A percentile compares a stretch with the other conserved stretches of the same genome.
phyloP scores from a whole-genome alignment of 2,888 invertebrate genomes.

The Petrolisthes cinctipes region DNA sequence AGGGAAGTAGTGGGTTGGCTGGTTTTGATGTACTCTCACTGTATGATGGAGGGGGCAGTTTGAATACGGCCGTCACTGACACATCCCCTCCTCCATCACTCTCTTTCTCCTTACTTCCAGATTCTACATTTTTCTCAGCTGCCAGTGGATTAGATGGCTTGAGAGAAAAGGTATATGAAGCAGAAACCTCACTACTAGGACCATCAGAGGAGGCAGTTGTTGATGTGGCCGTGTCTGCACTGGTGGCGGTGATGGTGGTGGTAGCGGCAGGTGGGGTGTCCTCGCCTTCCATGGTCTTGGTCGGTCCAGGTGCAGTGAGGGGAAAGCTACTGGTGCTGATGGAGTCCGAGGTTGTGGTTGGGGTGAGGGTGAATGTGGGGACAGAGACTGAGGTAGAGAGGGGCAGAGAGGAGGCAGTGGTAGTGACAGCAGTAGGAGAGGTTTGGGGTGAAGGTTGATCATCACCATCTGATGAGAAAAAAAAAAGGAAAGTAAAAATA shows the following conservation, averaged over 20 bases:
- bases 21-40: constrained; percentile 5
- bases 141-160: neutral
- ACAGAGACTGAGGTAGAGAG: too few relatives aligned
- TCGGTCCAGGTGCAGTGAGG: neutral
- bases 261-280: neutral
- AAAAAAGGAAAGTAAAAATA: neutral
- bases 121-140: neutral
- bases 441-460: neutral
- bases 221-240: neutral
- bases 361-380: neutral
- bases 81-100: neutral
- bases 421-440: neutral
- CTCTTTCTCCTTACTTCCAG: constrained; percentile 1
- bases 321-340: neutral
- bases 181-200: neutral
- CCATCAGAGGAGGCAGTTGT: neutral
- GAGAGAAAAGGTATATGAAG: neutral
- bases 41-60: constrained; percentile 1
- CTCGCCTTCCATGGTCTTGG: neutral
- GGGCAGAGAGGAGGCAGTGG: neutral
- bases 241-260: neutral
- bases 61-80: neutral
- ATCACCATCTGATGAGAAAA: neutral
- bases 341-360: neutral
- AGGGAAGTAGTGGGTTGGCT: constrained; percentile 4